Evolutionary conservation across 1,140 invertebrate genomes (phyloP).

Genomic region (Tribolium madens): DNA sequence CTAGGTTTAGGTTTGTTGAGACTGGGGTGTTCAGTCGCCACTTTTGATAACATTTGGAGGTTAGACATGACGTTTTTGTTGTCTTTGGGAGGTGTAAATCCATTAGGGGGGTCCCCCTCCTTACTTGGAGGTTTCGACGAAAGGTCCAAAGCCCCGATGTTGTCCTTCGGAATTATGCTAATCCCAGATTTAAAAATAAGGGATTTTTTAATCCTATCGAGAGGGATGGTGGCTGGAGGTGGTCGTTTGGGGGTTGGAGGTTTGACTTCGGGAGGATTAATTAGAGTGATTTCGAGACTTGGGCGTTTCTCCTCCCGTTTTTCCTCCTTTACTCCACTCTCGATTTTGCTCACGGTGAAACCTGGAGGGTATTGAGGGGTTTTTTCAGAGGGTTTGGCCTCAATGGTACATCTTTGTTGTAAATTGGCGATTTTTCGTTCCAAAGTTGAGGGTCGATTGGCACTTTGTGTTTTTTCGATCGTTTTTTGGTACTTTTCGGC

Average conservation of each 20-base stretch:
- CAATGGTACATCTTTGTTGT: conserved; percentile 58
- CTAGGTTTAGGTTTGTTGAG: conserved; percentile 58
- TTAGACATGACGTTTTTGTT: conserved; percentile 58
- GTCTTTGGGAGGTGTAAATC: conserved; percentile 21
- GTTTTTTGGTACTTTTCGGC: conserved; percentile 56
- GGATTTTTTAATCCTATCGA: conserved; percentile 62
- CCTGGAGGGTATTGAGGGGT: conserved; percentile 59
- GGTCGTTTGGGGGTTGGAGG: conserved; percentile 52
- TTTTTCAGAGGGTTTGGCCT: conserved; percentile 49
- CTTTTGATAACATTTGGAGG: conserved; percentile 64
- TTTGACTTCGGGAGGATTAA: conserved; percentile 54
- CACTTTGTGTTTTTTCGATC: conserved; percentile 49
- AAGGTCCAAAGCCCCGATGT: conserved; percentile 61
- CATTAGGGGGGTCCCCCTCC: background rate
- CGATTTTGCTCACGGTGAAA: conserved; percentile 64
- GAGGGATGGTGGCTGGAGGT: conserved; percentile 62
- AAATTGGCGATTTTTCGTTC: conserved; percentile 60
- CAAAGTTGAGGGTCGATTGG: conserved; percentile 47
- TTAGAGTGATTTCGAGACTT: conserved; percentile 64
- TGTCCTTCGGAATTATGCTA: conserved; percentile 63
- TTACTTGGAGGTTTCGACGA: conserved; percentile 46
- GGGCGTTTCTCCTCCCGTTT: conserved; percentile 62
- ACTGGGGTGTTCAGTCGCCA: conserved; percentile 59
- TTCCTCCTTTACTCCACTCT: conserved; percentile 58
- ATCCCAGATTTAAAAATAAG: conserved; percentile 61